phyloP scores from a whole-genome alignment of 2,888 invertebrate genomes.

The Andrena dorsata region DNA sequence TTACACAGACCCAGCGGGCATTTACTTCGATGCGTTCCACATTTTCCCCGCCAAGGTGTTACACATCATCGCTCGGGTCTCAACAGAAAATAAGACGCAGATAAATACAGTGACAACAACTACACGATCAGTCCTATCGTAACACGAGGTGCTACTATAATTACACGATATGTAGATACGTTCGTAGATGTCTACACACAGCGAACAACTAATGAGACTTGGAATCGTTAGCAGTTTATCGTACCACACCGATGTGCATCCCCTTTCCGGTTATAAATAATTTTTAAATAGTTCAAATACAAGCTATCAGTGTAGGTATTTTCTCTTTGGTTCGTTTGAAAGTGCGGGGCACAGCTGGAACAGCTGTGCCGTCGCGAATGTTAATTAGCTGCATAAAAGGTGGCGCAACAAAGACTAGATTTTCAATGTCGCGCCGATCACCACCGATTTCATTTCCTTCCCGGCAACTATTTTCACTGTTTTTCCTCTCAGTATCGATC shows the following conservation, averaged over 20 bases:
- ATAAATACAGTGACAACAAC: slow-evolving; percentile 59
- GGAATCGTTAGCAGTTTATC: background rate
- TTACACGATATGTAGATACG: slow-evolving; percentile 38
- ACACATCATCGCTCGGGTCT: slow-evolving; percentile 13
- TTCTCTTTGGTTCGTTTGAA: slow-evolving; percentile 47
- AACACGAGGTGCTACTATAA: slow-evolving; percentile 50
- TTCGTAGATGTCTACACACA: slow-evolving; percentile 54
- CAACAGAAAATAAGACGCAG: slow-evolving; percentile 48
- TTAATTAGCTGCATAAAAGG: background rate
- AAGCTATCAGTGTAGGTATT: slow-evolving; percentile 26
- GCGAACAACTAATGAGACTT: slow-evolving; percentile 46
- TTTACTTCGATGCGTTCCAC: slow-evolving; percentile 10
- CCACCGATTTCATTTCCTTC: background rate
- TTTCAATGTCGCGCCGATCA: slow-evolving; percentile 3
- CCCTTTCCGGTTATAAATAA: slow-evolving; percentile 17
- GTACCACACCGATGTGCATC: slow-evolving; percentile 1
- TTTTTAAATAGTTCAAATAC: slow-evolving; percentile 34
- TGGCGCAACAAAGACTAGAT: slow-evolving; percentile 13
- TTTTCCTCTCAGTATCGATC: background rate
- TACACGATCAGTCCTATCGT: slow-evolving; percentile 47
- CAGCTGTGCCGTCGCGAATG: background rate
- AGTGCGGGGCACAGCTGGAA: background rate
- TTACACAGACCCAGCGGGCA: slow-evolving; percentile 8
- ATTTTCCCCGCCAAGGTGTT: background rate
- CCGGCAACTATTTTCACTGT: background rate